A percentile compares a stretch with the other conserved stretches of the same genome.
These are phyloP conservation scores for Orgyia antiqua DNA, from an alignment of 2,888 invertebrate species.

Conservation along the genomic window DNA sequence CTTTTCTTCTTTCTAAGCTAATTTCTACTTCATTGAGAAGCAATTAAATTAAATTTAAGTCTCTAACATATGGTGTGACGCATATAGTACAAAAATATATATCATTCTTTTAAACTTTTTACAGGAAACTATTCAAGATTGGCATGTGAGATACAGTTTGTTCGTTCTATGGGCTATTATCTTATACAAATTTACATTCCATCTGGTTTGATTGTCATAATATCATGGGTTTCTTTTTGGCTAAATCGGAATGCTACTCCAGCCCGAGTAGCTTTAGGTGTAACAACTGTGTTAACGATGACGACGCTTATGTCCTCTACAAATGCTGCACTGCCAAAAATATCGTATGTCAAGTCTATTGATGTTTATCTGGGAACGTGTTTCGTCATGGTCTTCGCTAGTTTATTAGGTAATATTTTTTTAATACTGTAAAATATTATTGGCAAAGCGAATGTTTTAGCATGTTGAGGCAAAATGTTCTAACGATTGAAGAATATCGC, in stretches of 20 bases:
- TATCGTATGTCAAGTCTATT: slow-evolving; percentile 98
- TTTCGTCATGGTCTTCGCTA: slow-evolving; percentile 99
- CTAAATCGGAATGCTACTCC: slow-evolving; percentile 96
- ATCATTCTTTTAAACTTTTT: slow-evolving; percentile 20
- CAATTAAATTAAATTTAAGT: too few species aligned
- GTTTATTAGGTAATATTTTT: slow-evolving; percentile 86
- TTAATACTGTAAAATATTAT: slow-evolving; percentile 19
- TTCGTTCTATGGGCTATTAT: slow-evolving; percentile 98
- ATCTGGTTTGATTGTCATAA: slow-evolving; percentile 96
- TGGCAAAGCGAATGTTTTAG: slow-evolving; percentile 17
- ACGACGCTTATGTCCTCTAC: slow-evolving; percentile 98
- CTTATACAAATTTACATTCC: slow-evolving; percentile 99
- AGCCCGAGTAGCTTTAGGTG: slow-evolving; percentile 94
- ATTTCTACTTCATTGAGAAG: too few species aligned
- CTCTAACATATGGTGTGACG: too few species aligned
- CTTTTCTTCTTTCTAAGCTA: too few species aligned
- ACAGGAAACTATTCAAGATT: slow-evolving; percentile 96
- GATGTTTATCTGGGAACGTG: slow-evolving; percentile 98
- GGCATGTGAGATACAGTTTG: slow-evolving; percentile 97
- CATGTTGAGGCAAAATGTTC: not conserved
- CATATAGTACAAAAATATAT: not conserved
- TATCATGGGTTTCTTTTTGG: slow-evolving; percentile 98
- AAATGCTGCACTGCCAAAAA: slow-evolving; percentile 97
- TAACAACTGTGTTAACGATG: slow-evolving; percentile 98
- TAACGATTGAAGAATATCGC: slow-evolving; percentile 1